Evolutionary conservation across 2,888 invertebrate genomes (phyloP).

Genomic region (Drosophila villosipedis): DNA sequence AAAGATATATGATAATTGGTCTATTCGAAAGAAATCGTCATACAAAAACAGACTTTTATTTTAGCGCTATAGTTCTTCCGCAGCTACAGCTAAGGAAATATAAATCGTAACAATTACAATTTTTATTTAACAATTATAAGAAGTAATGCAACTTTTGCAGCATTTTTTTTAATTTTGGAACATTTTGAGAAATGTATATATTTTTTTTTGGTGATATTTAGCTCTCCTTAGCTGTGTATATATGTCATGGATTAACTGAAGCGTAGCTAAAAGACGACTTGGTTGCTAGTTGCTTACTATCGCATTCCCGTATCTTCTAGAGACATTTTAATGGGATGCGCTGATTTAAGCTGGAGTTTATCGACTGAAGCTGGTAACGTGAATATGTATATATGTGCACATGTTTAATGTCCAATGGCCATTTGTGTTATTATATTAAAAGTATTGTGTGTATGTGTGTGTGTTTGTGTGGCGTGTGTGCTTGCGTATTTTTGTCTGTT

Average conservation of each 20-base stretch:
- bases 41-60: no score
- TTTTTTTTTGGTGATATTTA: background rate
- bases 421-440: slow-evolving; percentile 49
- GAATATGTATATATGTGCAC: slow-evolving; percentile 50
- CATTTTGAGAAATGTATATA: background rate
- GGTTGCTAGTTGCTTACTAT: slow-evolving; percentile 19
- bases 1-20: no score
- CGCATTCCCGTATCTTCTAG: slow-evolving; percentile 12
- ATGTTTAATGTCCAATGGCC: slow-evolving; percentile 60
- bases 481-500: slow-evolving; percentile 31
- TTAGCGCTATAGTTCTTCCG: no score
- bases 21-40: no score
- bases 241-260: background rate
- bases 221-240: background rate
- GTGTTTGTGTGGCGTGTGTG: background rate
- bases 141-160: background rate
- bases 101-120: no score
- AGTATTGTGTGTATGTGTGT: background rate
- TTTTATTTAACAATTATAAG: no score
- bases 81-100: no score
- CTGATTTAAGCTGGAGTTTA: slow-evolving; percentile 44
- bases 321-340: slow-evolving; percentile 53
- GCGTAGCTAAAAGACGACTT: slow-evolving; percentile 28
- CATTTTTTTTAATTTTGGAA: background rate
- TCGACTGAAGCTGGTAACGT: slow-evolving; percentile 44